Evolutionary conservation across 2,113 vertebrate genomes (phyloP).

Genomic region (Anhinga anhinga): DNA sequence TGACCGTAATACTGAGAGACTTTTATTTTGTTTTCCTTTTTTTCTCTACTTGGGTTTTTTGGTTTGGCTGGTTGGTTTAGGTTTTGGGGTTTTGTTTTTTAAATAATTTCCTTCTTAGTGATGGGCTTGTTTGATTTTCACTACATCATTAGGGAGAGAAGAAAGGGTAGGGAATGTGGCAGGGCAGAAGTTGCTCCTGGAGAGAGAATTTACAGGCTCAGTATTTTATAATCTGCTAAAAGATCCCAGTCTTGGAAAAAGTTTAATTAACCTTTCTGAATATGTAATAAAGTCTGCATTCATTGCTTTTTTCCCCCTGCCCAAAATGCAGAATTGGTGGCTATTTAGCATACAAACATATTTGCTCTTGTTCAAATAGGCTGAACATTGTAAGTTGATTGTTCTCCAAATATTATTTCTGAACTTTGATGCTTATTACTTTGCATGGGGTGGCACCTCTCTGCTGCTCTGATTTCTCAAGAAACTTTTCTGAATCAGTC

Average conservation of each 20-base stretch:
- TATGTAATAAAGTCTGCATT: not conserved
- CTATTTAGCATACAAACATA: not conserved
- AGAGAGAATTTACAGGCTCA: not conserved
- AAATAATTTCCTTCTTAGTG: not conserved
- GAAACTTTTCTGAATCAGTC: not conserved
- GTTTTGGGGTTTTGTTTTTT: not conserved
- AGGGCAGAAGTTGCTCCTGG: not conserved
- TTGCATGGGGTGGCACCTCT: not conserved
- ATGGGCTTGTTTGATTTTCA: not conserved
- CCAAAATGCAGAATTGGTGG: not conserved
- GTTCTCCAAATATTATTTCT: not conserved
- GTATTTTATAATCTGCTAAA: not conserved
- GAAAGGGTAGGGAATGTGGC: not conserved
- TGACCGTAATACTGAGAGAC: fast-evolving
- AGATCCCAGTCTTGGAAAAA: not conserved
- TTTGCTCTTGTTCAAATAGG: not conserved
- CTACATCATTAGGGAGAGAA: not conserved
- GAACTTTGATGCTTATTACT: not conserved
- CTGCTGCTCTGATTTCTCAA: not conserved
- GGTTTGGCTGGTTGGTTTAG: not conserved
- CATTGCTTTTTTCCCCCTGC: not conserved
- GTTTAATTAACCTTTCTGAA: not conserved
- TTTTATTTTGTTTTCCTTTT: fast-evolving
- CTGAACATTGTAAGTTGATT: not conserved
- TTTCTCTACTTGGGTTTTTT: not conserved